Conservation (phyloP, 2,113 vertebrate genomes). For the Tricholaema leucomelas region DNA sequence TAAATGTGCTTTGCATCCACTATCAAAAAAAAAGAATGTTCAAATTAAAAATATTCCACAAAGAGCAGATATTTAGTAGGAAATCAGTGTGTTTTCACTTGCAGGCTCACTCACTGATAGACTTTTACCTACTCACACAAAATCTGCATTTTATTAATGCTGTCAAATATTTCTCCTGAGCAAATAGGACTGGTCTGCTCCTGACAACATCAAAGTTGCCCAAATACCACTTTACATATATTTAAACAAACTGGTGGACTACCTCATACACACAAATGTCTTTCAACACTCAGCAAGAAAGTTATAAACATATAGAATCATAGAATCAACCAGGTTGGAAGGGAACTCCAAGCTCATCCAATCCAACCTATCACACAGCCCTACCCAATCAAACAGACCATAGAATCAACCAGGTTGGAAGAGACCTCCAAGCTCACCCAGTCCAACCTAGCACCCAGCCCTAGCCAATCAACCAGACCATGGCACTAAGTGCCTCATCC, state of each 20-base stretch:
- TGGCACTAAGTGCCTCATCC: too few relatives aligned
- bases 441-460: too few relatives aligned
- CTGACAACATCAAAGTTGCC: neutral
- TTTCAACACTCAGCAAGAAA: neutral
- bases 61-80: neutral
- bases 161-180: neutral
- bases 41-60: neutral
- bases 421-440: too few relatives aligned
- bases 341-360: too few relatives aligned
- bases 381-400: too few relatives aligned
- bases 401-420: too few relatives aligned
- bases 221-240: neutral
- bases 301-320: too few relatives aligned
- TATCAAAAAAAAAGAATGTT: neutral
- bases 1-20: neutral
- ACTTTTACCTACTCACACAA: neutral
- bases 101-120: neutral
- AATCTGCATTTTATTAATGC: neutral
- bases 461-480: too few relatives aligned
- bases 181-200: neutral
- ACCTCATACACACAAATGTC: neutral
- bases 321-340: too few relatives aligned
- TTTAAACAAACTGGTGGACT: conserved; percentile 24
- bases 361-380: too few relatives aligned
- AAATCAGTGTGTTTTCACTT: neutral